Base-by-base conservation (phyloP, 1,140 invertebrate genomes). In the Meloidogyne hapla region DNA sequence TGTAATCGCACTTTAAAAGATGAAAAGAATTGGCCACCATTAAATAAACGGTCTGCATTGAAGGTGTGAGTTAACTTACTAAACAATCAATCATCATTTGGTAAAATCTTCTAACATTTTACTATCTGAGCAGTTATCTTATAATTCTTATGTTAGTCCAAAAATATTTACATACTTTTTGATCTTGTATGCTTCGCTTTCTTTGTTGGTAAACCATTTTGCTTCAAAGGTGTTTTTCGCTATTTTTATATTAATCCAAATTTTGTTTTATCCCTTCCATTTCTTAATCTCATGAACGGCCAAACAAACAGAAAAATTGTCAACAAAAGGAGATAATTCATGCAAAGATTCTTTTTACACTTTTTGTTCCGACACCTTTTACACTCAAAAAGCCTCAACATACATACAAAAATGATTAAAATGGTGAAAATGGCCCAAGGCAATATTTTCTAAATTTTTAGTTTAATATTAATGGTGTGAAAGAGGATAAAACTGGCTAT, bases 231-330 rank as follows among this genome's bases (percentile, higher is more conserved):
- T 56, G 48, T 56, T 56, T 48, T 56, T 56, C 18, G 33, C 33
- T 33, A 5, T 33, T 33, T 33, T 33, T 33, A 33, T 33, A 56
- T 56, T 56, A 56, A 56, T 56, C 48, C 48, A 18, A 56, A 6
- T 56, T 56, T 56, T 1, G 48, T 56, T 56, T 56, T n/a, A 56
- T n/a, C n/a, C 4, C 6, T 56, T 56, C 5, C 48, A 56, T 56
- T 1, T 13, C 48, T 56, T 56, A 56, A 56, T 56, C 48, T 18
- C n/a, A n/a, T 56, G 48, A 56, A 56, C 48, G 48, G 48, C 48
- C 48, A 56, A 56, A n/a, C 48, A 56, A 56, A 56, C 48, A 56
- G n/a, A n/a, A 56, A 56, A n/a, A n/a, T 56, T 56, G n/a, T n/a
- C 33, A 33, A 33, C 3, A 33, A 8, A 33, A 33, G 3, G 33